phyloP scores from a whole-genome alignment of 2,888 invertebrate genomes.

The Argynnis bischoffii region DNA sequence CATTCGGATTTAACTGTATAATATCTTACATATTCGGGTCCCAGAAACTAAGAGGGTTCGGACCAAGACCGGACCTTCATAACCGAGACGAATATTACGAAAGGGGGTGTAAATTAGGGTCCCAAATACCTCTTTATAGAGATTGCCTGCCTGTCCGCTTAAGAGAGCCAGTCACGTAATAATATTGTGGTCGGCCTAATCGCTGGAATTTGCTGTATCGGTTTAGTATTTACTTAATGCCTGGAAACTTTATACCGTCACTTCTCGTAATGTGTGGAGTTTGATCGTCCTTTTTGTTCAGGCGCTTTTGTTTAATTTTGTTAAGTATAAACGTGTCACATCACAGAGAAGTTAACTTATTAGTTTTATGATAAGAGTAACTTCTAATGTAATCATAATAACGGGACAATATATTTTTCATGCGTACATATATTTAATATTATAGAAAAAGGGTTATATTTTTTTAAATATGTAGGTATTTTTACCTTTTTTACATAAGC shows the following conservation, averaged over 20 bases:
- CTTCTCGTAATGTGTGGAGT: slow-evolving; percentile 46
- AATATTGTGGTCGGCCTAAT: slow-evolving; percentile 70
- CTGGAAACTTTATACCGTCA: slow-evolving; percentile 41
- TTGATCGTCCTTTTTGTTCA: slow-evolving; percentile 23
- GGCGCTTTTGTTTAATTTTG: slow-evolving; percentile 12
- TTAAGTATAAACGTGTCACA: not conserved
- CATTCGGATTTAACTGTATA: slow-evolving; percentile 34
- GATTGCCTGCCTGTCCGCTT: slow-evolving; percentile 71
- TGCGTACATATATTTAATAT: too few species aligned
- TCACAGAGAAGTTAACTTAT: not conserved
- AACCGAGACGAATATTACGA: slow-evolving; percentile 70
- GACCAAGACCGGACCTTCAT: slow-evolving; percentile 62
- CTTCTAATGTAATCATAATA: too few species aligned
- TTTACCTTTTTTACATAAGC: too few species aligned
- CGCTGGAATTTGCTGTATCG: slow-evolving; percentile 46
- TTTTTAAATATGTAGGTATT: too few species aligned
- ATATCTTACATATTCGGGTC: slow-evolving; percentile 36
- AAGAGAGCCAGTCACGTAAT: slow-evolving; percentile 73
- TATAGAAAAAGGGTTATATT: too few species aligned
- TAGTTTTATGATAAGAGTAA: not conserved
- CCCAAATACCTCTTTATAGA: slow-evolving; percentile 59
- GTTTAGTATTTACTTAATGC: slow-evolving; percentile 57
- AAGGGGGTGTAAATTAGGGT: slow-evolving; percentile 79
- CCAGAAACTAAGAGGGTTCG: slow-evolving; percentile 49
- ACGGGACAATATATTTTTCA: too few species aligned